Percentiles rank a stretch among this genome's conserved stretches.
Conservation (phyloP, 1,140 invertebrate genomes). For the Drosophila ambigua region DNA sequence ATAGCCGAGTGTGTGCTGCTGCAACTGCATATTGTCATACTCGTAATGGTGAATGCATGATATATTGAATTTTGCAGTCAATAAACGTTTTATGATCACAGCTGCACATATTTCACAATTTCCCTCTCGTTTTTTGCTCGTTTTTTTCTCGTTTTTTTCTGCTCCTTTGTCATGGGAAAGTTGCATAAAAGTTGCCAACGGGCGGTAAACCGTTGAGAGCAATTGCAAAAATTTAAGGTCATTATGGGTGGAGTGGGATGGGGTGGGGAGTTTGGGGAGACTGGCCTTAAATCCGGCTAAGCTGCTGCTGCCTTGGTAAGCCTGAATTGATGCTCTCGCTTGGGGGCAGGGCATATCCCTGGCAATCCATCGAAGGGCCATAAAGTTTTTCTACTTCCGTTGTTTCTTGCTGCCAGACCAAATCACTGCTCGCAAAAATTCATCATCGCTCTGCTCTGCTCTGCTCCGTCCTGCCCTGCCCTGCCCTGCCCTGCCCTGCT, state of each 20-base stretch:
- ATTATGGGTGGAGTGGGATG: conserved; percentile 19
- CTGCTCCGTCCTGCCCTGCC: no score
- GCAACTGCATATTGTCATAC: conserved; percentile 72
- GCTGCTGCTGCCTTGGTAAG: conserved; percentile 21
- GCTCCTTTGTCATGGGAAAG: conserved; percentile 26
- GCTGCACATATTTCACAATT: conserved; percentile 63
- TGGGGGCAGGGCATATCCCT: conserved; percentile 6
- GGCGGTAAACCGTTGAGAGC: conserved; percentile 38
- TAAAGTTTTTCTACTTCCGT: conserved; percentile 23
- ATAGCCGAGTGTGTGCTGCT: conserved; percentile 19
- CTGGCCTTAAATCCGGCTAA: conserved; percentile 34
- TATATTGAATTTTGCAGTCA: conserved; percentile 82
- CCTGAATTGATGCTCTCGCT: conserved; percentile 6
- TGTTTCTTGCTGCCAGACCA: conserved; percentile 6
- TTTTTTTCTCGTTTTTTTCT: conserved; percentile 16
- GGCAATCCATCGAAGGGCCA: conserved; percentile 41
- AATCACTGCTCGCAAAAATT: conserved; percentile 45
- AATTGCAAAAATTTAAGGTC: conserved; percentile 48
- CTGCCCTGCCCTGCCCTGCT: background rate
- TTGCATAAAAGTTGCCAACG: conserved; percentile 37
- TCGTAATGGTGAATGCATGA: conserved; percentile 70
- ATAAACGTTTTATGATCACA: conserved; percentile 79
- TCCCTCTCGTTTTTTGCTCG: conserved; percentile 39
- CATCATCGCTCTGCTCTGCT: conserved; percentile 24
- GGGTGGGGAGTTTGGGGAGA: background rate